Base-by-base conservation (phyloP, 2,888 invertebrate genomes). In the Dynastes hyllus region DNA sequence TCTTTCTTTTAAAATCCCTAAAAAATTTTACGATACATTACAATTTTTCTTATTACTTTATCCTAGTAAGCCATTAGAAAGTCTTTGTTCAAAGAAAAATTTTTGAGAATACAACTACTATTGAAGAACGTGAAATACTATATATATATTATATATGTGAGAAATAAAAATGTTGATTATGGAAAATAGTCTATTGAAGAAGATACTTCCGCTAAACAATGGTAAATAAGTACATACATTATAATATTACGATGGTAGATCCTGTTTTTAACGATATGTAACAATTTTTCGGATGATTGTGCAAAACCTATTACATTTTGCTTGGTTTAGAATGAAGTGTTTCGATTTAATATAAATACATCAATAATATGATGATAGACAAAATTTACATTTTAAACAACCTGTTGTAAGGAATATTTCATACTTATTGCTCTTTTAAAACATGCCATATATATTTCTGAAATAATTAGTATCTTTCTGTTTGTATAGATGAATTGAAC, bases 101-200 rank as follows among this genome's bases (percentile, higher is more conserved):
- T 45, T 8, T 45, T 45, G 45, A 45, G 45, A 8, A 11, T 45
- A 45, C 11, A 11, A 11, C 2, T 45, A 45, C 45, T 45, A 45
- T 45, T 45, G 45, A 45, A 45, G 45, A 45, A 45, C 45, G 45
- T 45, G 9, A 45, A 45, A 45, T 45, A 11, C 45, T 45, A 45
- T 75, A 61, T 37, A 22, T 22, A 67, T 61, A 40, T 40, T 45
- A 75, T 75, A 75, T 75, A 75, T 75, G 50, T 75, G 61, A 61
- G 22, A 75, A 61, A 61, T 40, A 75, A 61, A 73, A 61, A 61
- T 75, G 73, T 75, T 75, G 73, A 75, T 75, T 75, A 75, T 75
- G 73, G 73, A 61, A 75, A 75, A 75, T 75, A 75, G 73, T 75
- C 73, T 75, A 75, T 61, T 75, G 51, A 73, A 75, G 27, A 75